These are phyloP conservation scores for Danio choprae DNA, from an alignment of 2,797 vertebrate genomes.

Conservation along the genomic window DNA sequence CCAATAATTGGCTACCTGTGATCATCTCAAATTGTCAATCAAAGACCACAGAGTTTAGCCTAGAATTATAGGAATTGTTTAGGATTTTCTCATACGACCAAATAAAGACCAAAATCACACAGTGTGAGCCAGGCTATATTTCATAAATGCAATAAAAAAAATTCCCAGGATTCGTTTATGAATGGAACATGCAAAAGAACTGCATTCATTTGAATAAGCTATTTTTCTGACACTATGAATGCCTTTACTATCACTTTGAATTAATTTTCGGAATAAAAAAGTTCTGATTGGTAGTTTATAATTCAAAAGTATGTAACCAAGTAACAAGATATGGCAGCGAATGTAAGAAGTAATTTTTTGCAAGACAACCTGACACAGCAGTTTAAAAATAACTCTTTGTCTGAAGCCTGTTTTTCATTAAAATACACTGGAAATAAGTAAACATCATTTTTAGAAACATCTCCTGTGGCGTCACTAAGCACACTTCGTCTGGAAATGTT, in stretches of 20 bases:
- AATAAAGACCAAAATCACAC: too few relatives aligned
- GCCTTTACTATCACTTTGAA: background rate
- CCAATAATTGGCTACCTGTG: too few relatives aligned
- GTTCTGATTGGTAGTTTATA: background rate
- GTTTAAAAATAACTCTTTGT: background rate
- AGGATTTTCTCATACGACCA: too few relatives aligned
- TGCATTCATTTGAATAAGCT: background rate
- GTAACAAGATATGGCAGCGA: background rate
- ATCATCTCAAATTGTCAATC: too few relatives aligned
- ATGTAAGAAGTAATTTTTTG: background rate
- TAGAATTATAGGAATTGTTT: too few relatives aligned
- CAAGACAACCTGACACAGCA: background rate
- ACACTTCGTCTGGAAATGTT: slow-evolving; percentile 21
- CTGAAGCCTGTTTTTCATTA: background rate
- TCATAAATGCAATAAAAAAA: background rate
- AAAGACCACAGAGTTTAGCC: too few relatives aligned
- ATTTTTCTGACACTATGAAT: background rate
- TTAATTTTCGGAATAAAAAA: background rate
- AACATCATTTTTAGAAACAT: background rate
- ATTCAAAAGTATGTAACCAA: background rate
- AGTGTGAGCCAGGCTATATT: too few relatives aligned
- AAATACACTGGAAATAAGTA: background rate
- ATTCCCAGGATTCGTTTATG: background rate
- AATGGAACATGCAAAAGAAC: background rate
- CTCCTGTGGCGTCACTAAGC: background rate